phyloP scores from a whole-genome alignment of 2,113 vertebrate genomes.

The Lepisosteus oculatus region DNA sequence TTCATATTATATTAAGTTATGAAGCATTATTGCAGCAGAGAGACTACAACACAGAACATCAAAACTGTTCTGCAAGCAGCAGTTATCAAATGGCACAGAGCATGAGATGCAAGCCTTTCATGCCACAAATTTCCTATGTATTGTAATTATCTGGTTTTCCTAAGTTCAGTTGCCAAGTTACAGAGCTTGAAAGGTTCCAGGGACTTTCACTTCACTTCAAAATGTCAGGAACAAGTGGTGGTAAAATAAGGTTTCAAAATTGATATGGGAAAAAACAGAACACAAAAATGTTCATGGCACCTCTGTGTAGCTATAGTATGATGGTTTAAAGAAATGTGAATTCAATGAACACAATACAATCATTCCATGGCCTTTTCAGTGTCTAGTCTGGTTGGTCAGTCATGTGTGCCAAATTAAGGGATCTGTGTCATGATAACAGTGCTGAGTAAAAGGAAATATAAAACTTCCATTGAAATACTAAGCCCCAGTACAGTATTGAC shows the following conservation, averaged over 20 bases:
- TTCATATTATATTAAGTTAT: no score
- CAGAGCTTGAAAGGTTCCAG: background rate
- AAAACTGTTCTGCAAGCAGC: no score
- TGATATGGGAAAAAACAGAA: background rate
- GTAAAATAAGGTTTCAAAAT: background rate
- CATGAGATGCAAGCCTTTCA: no score
- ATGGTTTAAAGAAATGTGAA: conserved; percentile 9
- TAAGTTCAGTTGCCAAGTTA: conserved; percentile 15
- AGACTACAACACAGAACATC: no score
- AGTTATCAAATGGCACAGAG: no score
- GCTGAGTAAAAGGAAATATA: background rate
- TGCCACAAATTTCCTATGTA: background rate
- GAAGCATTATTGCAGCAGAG: no score
- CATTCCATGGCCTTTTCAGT: background rate
- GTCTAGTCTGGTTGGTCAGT: background rate
- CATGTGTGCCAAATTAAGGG: background rate
- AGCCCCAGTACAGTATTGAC: no score
- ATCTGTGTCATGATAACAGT: background rate
- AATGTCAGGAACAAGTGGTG: background rate
- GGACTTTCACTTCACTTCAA: background rate
- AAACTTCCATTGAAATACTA: background rate
- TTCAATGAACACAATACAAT: background rate
- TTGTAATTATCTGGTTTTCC: background rate
- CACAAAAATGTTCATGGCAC: background rate
- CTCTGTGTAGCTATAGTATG: background rate